phyloP scores from a whole-genome alignment of 1,140 invertebrate genomes.

The Onthophagus taurus region DNA sequence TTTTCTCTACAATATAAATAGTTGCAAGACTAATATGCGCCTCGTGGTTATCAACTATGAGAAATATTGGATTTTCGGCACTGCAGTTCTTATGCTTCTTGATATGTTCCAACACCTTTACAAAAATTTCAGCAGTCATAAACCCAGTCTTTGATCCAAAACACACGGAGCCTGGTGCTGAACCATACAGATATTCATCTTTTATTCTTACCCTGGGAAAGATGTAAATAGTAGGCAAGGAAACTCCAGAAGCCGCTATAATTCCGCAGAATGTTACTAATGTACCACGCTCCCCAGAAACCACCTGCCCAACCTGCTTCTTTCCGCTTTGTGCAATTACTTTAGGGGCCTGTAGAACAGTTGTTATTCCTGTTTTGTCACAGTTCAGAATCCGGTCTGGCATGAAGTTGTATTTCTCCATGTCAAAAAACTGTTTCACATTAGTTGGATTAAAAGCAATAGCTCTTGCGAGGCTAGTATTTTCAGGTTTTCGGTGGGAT shows the following conservation, averaged over 20 bases:
- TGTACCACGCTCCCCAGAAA: constrained; percentile 35
- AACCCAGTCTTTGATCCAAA: constrained; percentile 14
- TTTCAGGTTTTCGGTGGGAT: constrained; percentile 31
- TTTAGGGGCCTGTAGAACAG: no score
- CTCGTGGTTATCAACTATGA: no score
- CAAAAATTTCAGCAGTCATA: constrained; percentile 10
- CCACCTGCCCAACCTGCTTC: constrained; percentile 35
- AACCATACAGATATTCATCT: constrained; percentile 28
- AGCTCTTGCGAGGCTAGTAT: constrained; percentile 33
- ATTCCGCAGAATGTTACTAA: constrained; percentile 24
- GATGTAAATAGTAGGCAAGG: constrained; percentile 31
- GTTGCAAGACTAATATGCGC: no score
- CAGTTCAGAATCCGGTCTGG: constrained; percentile 34
- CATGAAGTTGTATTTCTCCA: constrained; percentile 27
- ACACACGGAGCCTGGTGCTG: constrained; percentile 21
- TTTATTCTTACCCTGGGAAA: constrained; percentile 31
- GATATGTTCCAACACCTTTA: constrained; percentile 12
- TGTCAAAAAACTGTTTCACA: constrained; percentile 32
- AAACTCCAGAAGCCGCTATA: constrained; percentile 30
- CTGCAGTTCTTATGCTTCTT: no score
- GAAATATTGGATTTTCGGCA: no score
- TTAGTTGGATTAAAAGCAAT: constrained; percentile 36
- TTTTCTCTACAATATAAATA: no score
- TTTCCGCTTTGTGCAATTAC: constrained; percentile 33
- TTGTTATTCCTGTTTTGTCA: constrained; percentile 39